Conservation (phyloP, 1,140 invertebrate species). For the Oryzaephilus surinamensis region DNA sequence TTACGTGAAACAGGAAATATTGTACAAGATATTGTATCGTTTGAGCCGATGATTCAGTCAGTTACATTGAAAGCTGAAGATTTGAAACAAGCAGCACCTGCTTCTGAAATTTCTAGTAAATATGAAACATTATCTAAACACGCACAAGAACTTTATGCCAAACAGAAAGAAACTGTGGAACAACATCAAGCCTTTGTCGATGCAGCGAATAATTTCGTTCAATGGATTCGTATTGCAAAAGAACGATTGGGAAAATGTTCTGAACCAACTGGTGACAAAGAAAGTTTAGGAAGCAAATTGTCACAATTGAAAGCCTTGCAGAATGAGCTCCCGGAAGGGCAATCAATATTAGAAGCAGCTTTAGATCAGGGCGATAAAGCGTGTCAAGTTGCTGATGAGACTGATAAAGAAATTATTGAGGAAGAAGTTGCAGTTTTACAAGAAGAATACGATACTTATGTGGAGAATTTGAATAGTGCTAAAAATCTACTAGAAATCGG, state of each 20-base stretch:
- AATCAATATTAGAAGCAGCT: slow-evolving; percentile 70
- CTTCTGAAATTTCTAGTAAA: slow-evolving; percentile 80
- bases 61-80: slow-evolving; percentile 85
- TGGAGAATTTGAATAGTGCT: slow-evolving; percentile 63
- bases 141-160: slow-evolving; percentile 81
- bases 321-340: slow-evolving; percentile 69
- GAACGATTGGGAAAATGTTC: slow-evolving; percentile 88
- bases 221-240: slow-evolving; percentile 81
- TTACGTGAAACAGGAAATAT: slow-evolving; percentile 86
- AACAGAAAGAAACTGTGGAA: slow-evolving; percentile 82
- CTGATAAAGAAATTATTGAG: slow-evolving; percentile 81
- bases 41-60: slow-evolving; percentile 91
- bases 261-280: slow-evolving; percentile 88
- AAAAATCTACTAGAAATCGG: slow-evolving; percentile 78
- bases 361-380: slow-evolving; percentile 72
- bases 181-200: slow-evolving; percentile 85
- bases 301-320: slow-evolving; percentile 74
- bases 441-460: slow-evolving; percentile 76
- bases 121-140: slow-evolving; percentile 83
- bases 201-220: slow-evolving; percentile 79
- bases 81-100: slow-evolving; percentile 72
- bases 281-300: slow-evolving; percentile 72
- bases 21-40: slow-evolving; percentile 87
- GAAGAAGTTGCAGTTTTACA: slow-evolving; percentile 81
- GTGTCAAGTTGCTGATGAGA: slow-evolving; percentile 68